Percentiles rank a stretch among this genome's conserved stretches.
Evolutionary conservation across 1,140 invertebrate genomes (phyloP).

Genomic region (Octopus sinensis): DNA sequence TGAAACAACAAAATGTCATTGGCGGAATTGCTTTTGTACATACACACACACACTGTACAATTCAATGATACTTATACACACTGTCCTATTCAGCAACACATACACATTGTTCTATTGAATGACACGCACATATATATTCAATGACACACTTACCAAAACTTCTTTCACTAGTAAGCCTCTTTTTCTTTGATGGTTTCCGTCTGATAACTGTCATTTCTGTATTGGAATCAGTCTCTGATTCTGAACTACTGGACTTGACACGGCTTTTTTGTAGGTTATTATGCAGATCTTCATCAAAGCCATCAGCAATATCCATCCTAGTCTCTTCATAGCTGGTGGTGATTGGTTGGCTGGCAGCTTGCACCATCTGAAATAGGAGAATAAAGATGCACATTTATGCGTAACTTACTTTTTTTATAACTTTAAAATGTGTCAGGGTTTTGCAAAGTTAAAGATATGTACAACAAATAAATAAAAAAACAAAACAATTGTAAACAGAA

Average conservation of each 20-base stretch:
- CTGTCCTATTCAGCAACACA: no score
- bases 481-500: no score
- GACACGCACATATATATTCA: no score
- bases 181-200: constrained; percentile 46
- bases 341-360: constrained; percentile 66
- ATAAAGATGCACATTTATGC: neutral
- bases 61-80: no score
- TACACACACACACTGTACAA: no score
- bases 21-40: no score
- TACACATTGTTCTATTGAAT: no score
- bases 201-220: constrained; percentile 65
- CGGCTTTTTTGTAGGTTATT: constrained; percentile 40
- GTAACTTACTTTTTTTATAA: no score
- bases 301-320: constrained; percentile 42
- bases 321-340: constrained; percentile 58
- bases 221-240: constrained; percentile 63
- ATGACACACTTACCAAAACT: constrained; percentile 45
- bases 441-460: no score
- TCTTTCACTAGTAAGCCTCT: constrained; percentile 49
- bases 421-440: no score
- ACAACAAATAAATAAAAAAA: no score
- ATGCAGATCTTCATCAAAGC: constrained; percentile 47
- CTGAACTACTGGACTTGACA: constrained; percentile 64
- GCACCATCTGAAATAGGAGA: constrained; percentile 37
- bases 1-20: no score